A percentile compares a stretch with the other conserved stretches of the same genome.
phyloP scores from a whole-genome alignment of 2,888 invertebrate species.

The Hypercompe scribonia region DNA sequence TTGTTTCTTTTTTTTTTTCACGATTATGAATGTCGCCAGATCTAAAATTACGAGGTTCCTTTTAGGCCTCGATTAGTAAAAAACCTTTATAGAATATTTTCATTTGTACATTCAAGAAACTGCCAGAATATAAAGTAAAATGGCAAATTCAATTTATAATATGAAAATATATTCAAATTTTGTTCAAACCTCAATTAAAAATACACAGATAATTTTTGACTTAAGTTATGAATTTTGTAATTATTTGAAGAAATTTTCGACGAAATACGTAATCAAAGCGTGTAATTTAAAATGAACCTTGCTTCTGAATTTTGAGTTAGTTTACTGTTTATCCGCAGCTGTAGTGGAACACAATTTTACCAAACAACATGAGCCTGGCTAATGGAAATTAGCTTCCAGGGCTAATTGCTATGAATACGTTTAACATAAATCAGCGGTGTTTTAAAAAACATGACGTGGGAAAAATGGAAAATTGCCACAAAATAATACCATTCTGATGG shows the following conservation, averaged over 20 bases:
- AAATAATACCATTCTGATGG: constrained; percentile 51
- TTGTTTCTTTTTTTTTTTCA: neutral
- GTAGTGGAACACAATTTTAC: constrained; percentile 53
- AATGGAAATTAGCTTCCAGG: constrained; percentile 69
- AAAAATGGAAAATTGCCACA: constrained; percentile 43
- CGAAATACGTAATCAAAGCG: constrained; percentile 18
- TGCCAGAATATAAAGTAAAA: neutral
- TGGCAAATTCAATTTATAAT: neutral
- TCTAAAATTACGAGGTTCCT: neutral
- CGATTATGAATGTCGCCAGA: neutral
- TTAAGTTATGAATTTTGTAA: constrained; percentile 20
- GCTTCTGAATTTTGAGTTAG: constrained; percentile 23
- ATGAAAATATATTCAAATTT: constrained; percentile 14
- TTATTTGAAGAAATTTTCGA: constrained; percentile 19
- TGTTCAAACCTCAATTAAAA: constrained; percentile 17
- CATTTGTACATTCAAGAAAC: neutral
- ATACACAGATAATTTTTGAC: constrained; percentile 14
- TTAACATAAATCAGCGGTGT: constrained; percentile 69
- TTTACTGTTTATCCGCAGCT: constrained; percentile 38
- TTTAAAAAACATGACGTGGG: constrained; percentile 68
- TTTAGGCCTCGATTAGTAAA: neutral
- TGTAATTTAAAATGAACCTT: constrained; percentile 28
- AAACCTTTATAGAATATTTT: neutral
- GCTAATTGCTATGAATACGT: constrained; percentile 73
- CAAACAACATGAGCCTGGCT: constrained; percentile 61